A percentile compares a stretch with the other conserved stretches of the same genome.
These are phyloP conservation scores for Carterocephalus palaemon DNA, from an alignment of 2,888 invertebrate species.

Conservation along the genomic window DNA sequence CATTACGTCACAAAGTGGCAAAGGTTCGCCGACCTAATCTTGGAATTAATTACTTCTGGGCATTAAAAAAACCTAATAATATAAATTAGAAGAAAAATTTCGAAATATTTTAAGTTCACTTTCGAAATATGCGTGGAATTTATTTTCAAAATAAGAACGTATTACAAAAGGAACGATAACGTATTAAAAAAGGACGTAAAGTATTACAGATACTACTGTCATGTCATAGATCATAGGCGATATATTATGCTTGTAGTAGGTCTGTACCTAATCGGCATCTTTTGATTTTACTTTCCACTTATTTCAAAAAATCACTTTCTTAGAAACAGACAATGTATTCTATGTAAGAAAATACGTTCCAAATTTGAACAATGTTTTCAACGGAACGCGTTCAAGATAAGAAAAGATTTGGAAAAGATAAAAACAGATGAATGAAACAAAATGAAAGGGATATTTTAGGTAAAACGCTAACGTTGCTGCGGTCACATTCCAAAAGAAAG, in stretches of 20 bases:
- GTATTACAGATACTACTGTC: no score
- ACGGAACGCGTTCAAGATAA: constrained; percentile 13
- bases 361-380: constrained; percentile 21
- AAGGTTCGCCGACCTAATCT: neutral
- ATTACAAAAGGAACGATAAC: no score
- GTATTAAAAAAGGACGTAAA: neutral
- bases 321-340: constrained; percentile 7
- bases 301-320: constrained; percentile 2
- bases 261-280: no score
- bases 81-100: no score
- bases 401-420: constrained; percentile 17
- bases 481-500: constrained; percentile 11
- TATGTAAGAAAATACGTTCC: neutral
- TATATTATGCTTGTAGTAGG: no score
- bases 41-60: neutral
- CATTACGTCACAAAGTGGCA: constrained; percentile 1
- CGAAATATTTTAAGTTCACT: no score
- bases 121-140: no score
- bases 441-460: constrained; percentile 7
- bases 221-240: no score
- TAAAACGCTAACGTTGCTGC: constrained; percentile 1
- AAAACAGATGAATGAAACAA: constrained; percentile 15
- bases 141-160: no score
- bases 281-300: constrained; percentile 6
- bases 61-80: no score